Conservation (phyloP, 2,888 invertebrate species). For the Drosophila testacea region DNA sequence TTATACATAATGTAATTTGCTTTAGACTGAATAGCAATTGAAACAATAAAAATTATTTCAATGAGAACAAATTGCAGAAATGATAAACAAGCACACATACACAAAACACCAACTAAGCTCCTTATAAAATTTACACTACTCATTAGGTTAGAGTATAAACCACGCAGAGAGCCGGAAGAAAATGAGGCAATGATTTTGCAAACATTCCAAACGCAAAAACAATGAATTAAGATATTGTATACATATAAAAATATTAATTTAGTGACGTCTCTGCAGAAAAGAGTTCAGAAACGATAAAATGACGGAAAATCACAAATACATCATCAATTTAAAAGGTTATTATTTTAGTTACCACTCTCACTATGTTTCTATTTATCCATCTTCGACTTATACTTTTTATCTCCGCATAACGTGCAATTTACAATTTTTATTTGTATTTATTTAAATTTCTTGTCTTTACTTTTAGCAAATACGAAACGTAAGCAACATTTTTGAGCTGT, state of each 20-base stretch:
- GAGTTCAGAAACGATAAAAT: constrained; percentile 27
- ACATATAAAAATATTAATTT: constrained; percentile 29
- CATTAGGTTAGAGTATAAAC: constrained; percentile 8
- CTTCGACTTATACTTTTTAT: constrained; percentile 22
- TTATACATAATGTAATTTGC: constrained; percentile 55
- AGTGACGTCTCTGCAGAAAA: constrained; percentile 33
- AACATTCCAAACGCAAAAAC: constrained; percentile 60
- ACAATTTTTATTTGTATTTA: constrained; percentile 32
- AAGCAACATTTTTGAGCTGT: constrained; percentile 54
- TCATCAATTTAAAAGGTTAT: constrained; percentile 32
- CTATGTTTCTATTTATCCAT: constrained; percentile 26
- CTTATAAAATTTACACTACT: constrained; percentile 3
- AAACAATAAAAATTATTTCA: constrained; percentile 47
- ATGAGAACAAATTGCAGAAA: constrained; percentile 45
- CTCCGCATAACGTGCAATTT: constrained; percentile 63
- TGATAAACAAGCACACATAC: constrained; percentile 17
- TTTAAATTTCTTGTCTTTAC: constrained; percentile 29
- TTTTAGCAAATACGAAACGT: constrained; percentile 26
- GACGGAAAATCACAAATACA: constrained; percentile 73
- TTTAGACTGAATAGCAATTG: constrained; percentile 71
- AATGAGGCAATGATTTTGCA: constrained; percentile 52
- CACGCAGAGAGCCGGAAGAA: constrained; percentile 3
- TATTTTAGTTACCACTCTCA: constrained; percentile 13
- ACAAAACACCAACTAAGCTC: constrained; percentile 13
- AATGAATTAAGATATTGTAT: constrained; percentile 13